Conservation (phyloP, 2,113 vertebrate species). For the Semicossyphus pulcher region DNA sequence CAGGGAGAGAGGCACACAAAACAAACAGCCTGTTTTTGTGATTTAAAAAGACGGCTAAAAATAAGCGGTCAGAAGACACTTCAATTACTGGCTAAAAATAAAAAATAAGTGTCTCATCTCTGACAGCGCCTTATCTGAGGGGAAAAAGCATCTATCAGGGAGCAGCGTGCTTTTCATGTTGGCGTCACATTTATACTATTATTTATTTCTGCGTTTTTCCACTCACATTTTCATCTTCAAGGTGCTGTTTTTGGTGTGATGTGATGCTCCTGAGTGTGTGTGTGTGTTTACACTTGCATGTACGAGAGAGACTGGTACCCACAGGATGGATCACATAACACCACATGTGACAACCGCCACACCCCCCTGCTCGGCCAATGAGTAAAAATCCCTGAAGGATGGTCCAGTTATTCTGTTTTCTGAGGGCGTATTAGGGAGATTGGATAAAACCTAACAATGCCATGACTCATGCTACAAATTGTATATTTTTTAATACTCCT, state of each 20-base stretch:
- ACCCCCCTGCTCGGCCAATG: slow-evolving; percentile 17
- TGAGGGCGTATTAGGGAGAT: not conserved
- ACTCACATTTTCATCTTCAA: slow-evolving; percentile 24
- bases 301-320: not conserved
- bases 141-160: slow-evolving; percentile 14
- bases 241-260: not conserved
- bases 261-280: not conserved
- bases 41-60: slow-evolving; percentile 67
- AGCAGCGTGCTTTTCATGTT: slow-evolving; percentile 25
- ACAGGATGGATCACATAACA: not conserved
- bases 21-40: slow-evolving; percentile 60
- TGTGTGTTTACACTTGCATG: not conserved
- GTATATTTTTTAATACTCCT: too few relatives aligned
- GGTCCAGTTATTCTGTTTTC: not conserved
- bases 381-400: not conserved
- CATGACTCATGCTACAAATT: not conserved
- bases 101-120: slow-evolving; percentile 56
- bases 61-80: slow-evolving; percentile 59
- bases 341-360: slow-evolving; percentile 23
- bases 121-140: slow-evolving; percentile 52
- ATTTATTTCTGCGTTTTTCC: slow-evolving; percentile 28
- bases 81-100: slow-evolving; percentile 72
- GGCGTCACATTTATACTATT: slow-evolving; percentile 18
- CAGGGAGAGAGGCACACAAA: slow-evolving; percentile 20
- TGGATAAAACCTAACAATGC: not conserved